Conservation (phyloP, 2,113 vertebrate genomes). For the Aspidoscelis tigris region DNA sequence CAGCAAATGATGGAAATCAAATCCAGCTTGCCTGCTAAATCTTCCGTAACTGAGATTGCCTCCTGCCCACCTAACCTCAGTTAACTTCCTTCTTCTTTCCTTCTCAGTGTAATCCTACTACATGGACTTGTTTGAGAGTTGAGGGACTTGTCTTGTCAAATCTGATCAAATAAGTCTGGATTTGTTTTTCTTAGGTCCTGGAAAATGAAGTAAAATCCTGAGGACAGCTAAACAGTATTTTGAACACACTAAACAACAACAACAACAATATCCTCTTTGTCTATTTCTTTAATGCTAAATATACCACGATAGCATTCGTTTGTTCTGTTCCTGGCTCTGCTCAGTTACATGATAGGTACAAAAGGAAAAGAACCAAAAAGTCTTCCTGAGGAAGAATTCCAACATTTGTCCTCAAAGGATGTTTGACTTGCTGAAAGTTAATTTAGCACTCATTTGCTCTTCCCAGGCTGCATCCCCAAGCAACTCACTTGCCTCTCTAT, state of each 20-base stretch:
- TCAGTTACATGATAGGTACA: neutral
- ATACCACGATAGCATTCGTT: neutral
- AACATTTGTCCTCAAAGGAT: neutral
- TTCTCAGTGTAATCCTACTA: neutral
- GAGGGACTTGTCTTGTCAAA: neutral
- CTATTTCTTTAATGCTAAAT: neutral
- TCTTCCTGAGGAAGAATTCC: neutral
- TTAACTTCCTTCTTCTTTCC: neutral
- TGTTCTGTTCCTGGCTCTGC: neutral
- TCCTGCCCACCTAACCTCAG: neutral
- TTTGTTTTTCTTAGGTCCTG: neutral
- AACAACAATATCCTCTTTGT: neutral
- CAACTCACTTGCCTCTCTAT: too few species aligned
- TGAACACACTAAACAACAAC: neutral
- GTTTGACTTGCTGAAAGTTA: too few species aligned
- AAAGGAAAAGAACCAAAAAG: neutral
- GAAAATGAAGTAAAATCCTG: neutral
- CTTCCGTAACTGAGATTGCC: neutral
- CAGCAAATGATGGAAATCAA: neutral
- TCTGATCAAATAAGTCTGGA: neutral
- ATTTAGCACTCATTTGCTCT: too few species aligned
- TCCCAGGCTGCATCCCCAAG: too few species aligned
- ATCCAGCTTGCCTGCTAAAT: neutral
- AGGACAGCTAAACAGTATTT: neutral
- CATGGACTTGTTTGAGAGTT: neutral